Evolutionary conservation across 1,140 invertebrate species (phyloP), one percentile per base, ranked within the genome.

Genomic region (Portunus trituberculatus): DNA sequence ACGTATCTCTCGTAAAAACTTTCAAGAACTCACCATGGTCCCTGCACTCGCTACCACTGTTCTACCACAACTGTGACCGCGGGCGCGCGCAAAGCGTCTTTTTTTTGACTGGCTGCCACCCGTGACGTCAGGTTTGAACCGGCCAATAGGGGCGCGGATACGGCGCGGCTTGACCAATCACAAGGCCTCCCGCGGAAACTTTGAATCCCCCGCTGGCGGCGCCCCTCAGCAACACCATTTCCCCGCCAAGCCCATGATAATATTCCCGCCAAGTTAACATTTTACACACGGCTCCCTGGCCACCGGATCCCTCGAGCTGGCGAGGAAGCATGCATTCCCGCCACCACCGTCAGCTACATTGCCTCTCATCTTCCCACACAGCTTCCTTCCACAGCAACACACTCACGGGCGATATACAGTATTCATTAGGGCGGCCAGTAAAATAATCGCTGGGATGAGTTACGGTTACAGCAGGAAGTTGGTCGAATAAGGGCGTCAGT

Each of bases 11-110:
- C 96, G 95, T 84, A 96, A 96, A 97, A 97, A 97, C 97, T 97
- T 96, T 96, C 96, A 97, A 97, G 97, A 97, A 97, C 97, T 97
- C 96, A 97, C 97, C 97, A 97, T 97, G 94, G 48, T 93, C 84
- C 94, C 84, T 95, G 94, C 52, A 92, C 86, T 46, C 94, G 89
- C 94, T 92, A 88, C 83, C 94, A 95, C 94, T 95, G 94, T 91
- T 59, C 91, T 95, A 95, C 88, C 94, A 95, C 94, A 89, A 95
- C 94, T 95, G 94, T 95, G 92, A 84, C 94, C 94, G 82, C 10
- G 86, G 91, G 90, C 94, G 89, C 94, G 90, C 84, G 90, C 91
- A 94, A 67, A 83, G 93, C 87, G 92, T 84, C 93, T 90, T 92
- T 84, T 76, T 92, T 92, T 92, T 94, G 25, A 95, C 94, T 95